Base-by-base conservation (phyloP, 2,113 vertebrate species). In the Cyphomyrus discorhynchus region DNA sequence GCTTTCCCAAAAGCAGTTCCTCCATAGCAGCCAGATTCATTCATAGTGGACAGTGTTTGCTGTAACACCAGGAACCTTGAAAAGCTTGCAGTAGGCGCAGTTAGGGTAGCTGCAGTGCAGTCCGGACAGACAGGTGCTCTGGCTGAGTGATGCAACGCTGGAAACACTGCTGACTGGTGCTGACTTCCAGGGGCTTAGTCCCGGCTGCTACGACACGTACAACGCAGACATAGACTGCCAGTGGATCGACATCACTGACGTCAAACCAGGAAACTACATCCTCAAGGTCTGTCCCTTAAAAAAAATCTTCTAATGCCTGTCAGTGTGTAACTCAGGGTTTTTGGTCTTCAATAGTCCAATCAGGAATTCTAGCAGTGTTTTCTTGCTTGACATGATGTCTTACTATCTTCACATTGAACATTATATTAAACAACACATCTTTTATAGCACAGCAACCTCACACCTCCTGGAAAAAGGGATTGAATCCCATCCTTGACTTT, bases 211-310 rank as follows among this genome's bases (percentile, higher is more conserved):
- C 50, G 96, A 96, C 92, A 96, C 94, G 8, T 96, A 96, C 93
- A 95, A 93, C 66, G 95, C 96, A 0, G 96, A 96, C 91, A 96
- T 96, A 45, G 96, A 96, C 95, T 96, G 96, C 89, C 95, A 96
- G 94, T 96, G 95, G 95, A 96, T 96, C 89, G 95, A 95, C 91
- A 95, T 95, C 92, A 96, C 95, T 0, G 95, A 96, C 50, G 94
- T 96, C 58, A 90, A 92, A 70, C 96, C 96, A 21, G 95, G 96
- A 58, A 95, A 92, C 92, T 96, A 96, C 92, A 86, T 95, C 91
- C 94, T 96, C 0, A 96, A 96, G 95, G 96, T 96, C 15, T 84
- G 91, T 83, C 15, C 3, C 39, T 39, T 88, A 58, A 88, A 88
- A 88, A 70, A 80, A 80, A 52, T 53, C 5, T 13, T 35, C 9